Percentiles rank a stretch among this genome's conserved stretches.
Evolutionary conservation across 2,888 invertebrate species (phyloP).

Genomic region (Drosophila phalerata): DNA sequence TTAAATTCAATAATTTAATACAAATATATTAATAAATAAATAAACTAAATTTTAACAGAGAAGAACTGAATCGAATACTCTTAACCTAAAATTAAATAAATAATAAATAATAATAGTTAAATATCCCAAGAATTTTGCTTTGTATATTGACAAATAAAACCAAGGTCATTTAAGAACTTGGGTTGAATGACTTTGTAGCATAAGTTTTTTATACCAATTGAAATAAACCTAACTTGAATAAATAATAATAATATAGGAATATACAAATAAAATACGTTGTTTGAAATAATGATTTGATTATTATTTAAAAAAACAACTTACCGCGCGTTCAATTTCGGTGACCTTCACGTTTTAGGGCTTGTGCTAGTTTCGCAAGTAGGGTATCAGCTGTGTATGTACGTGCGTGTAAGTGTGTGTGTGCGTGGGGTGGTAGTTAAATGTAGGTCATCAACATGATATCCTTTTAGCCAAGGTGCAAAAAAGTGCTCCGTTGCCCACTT

Average conservation of each 20-base stretch:
- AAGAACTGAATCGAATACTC: neutral
- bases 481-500: constrained; percentile 25
- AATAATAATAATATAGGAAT: no score
- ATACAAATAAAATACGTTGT: neutral
- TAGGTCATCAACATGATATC: constrained; percentile 69
- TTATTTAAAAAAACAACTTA: constrained; percentile 26
- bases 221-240: neutral
- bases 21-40: neutral
- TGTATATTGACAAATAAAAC: neutral
- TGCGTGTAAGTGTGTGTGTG: constrained; percentile 1
- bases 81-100: neutral
- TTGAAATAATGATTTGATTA: neutral
- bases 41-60: neutral
- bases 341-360: constrained; percentile 49
- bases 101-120: neutral
- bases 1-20: neutral
- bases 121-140: neutral
- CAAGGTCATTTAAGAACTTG: neutral
- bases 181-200: neutral
- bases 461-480: constrained; percentile 47
- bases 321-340: constrained; percentile 40
- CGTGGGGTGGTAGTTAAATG: constrained; percentile 51
- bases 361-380: constrained; percentile 46
- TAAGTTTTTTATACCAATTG: neutral
- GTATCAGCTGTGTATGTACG: constrained; percentile 14